A percentile compares a stretch with the other conserved stretches of the same genome.
Evolutionary conservation across 2,113 vertebrate species (phyloP).

Genomic region (Actenoides hombroni): DNA sequence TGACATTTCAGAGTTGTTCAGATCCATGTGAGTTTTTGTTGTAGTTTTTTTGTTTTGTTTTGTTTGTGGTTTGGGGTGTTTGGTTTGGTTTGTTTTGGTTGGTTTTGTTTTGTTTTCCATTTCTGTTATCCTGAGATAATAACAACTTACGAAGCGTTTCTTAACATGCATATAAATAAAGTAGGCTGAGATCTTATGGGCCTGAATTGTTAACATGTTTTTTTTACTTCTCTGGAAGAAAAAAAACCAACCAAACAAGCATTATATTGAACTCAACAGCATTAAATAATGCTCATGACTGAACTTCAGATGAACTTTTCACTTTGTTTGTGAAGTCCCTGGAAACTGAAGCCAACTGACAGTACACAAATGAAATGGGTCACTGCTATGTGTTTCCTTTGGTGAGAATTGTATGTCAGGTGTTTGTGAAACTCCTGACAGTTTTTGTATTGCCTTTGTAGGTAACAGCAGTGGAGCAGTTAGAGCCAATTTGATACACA

Average conservation of each 20-base stretch:
- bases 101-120: neutral
- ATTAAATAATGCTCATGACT: neutral
- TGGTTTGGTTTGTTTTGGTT: neutral
- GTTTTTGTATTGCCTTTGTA: neutral
- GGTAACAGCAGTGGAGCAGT: neutral
- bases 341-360: neutral
- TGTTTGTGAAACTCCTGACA: neutral
- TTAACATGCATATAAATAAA: neutral
- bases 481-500: neutral
- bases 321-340: neutral
- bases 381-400: neutral
- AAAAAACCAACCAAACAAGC: neutral
- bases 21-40: neutral
- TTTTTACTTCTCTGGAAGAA: neutral
- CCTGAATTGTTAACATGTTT: neutral
- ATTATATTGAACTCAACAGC: neutral
- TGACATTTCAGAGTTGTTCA: neutral
- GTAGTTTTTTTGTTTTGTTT: neutral
- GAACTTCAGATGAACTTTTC: neutral
- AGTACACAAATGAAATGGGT: neutral
- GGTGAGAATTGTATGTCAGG: neutral
- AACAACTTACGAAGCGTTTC: neutral
- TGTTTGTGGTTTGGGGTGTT: no score
- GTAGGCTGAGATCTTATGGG: neutral
- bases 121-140: neutral